Evolutionary conservation across 2,888 invertebrate species (phyloP).

Genomic region (Thymelicus acteon): DNA sequence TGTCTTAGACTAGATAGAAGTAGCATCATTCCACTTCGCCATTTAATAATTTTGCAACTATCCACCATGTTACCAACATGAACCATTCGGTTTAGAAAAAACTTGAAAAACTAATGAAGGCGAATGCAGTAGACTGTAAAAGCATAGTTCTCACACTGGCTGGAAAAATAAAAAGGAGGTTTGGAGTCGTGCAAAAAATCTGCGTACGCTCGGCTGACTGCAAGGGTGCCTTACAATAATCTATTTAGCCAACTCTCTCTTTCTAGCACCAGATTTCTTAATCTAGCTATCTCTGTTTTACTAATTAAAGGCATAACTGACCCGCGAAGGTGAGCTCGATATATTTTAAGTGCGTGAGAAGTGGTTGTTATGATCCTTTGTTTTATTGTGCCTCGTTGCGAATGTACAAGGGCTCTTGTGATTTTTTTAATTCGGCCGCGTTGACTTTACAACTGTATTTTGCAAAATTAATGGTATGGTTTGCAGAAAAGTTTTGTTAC

Average conservation of each 20-base stretch:
- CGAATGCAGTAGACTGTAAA: constrained; percentile 69
- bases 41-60: not conserved
- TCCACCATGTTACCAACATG: constrained; percentile 27
- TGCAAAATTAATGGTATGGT: constrained; percentile 2
- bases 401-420: constrained; percentile 61
- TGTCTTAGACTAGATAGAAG: too few relatives aligned
- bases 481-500: constrained; percentile 1
- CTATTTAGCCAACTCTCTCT: constrained; percentile 58
- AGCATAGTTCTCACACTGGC: constrained; percentile 62
- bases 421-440: constrained; percentile 51
- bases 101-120: constrained; percentile 46
- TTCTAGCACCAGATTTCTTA: constrained; percentile 42
- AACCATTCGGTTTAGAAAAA: constrained; percentile 37
- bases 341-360: constrained; percentile 68
- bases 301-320: constrained; percentile 78
- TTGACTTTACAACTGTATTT: constrained; percentile 54
- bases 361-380: constrained; percentile 77
- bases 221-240: constrained; percentile 74
- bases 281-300: constrained; percentile 55
- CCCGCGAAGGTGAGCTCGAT: constrained; percentile 66
- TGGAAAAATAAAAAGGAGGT: constrained; percentile 55
- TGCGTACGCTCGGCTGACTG: constrained; percentile 66
- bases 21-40: not conserved
- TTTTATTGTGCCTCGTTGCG: constrained; percentile 65
- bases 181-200: constrained; percentile 70